Base-by-base conservation (phyloP, 2,113 vertebrate species). In the Xiphophorus couchianus region DNA sequence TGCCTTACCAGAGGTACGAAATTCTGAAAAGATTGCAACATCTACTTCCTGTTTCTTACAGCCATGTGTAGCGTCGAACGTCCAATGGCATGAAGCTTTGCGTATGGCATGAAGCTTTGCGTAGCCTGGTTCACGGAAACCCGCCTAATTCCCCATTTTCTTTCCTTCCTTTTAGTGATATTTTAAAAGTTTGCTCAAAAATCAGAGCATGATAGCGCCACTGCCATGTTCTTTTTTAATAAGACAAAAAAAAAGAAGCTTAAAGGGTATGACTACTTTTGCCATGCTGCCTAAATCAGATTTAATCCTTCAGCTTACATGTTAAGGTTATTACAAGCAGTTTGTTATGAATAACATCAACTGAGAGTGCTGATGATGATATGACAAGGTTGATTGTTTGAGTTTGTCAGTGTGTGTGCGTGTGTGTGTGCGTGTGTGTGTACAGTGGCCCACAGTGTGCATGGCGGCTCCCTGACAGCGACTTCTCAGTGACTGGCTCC, bases 401-500 rank as follows among this genome's bases (percentile, higher is more conserved):
- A 71, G 27, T 73, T 39, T 7, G 28, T 60, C 30, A 61, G 42
- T 44, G 14, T 44, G 42, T 42, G 39, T 15, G 14, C 3, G 42
- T 15, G 15, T 19, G 17, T 6, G 44, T 19, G 15, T 19, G 44
- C 19, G 70, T 82, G 74, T 66, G 51, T 74, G 76, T 63, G 64
- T 29, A 64, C 66, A 73, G 44, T 71, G 78, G 78, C 65, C 81
- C 76, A 76, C 62, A 69, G 82, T 84, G 86, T 78, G 79, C 75
- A 77, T 62, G 64, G 84, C 75, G 73, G 84, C 81, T 91, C 81
- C 81, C 80, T 86, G 87, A 87, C 86, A 87, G 82, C 82, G 77
- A 77, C 87, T 85, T 89, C 84, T 90, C 89, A 74, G 79, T 88
- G 88, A 89, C 87, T 90, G 90, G 90, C 89, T 92, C 88, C 72